Evolutionary conservation across 2,797 vertebrate genomes (phyloP).

Genomic region (Pantherophis alleghaniensis): DNA sequence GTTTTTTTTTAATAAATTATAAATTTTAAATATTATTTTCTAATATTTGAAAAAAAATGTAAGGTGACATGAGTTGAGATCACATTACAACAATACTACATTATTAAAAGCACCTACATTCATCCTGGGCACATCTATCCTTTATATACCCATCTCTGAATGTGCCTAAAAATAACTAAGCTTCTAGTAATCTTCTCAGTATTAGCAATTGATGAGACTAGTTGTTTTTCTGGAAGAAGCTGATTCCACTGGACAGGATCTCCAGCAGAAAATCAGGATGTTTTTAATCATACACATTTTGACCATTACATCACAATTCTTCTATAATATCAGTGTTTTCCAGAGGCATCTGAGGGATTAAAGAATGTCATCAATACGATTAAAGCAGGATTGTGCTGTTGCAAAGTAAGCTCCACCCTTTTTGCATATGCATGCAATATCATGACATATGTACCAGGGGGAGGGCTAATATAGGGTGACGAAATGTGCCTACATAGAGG

Average conservation of each 20-base stretch:
- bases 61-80: neutral
- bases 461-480: neutral
- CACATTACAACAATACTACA: neutral
- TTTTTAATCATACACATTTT: neutral
- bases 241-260: neutral
- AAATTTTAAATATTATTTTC: neutral
- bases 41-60: neutral
- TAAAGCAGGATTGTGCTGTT: neutral
- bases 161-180: neutral
- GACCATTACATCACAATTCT: neutral
- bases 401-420: neutral
- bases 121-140: neutral
- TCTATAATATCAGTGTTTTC: neutral
- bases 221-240: neutral
- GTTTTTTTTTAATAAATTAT: neutral
- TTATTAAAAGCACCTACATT: neutral
- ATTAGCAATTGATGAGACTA: neutral
- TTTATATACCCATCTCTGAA: neutral
- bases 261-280: neutral
- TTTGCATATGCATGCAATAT: neutral
- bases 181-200: neutral
- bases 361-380: neutral
- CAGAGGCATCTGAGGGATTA: neutral
- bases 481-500: neutral
- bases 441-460: neutral